Evolutionary conservation across 2,113 vertebrate genomes (phyloP).

Genomic region (Nannobrachium achirus): DNA sequence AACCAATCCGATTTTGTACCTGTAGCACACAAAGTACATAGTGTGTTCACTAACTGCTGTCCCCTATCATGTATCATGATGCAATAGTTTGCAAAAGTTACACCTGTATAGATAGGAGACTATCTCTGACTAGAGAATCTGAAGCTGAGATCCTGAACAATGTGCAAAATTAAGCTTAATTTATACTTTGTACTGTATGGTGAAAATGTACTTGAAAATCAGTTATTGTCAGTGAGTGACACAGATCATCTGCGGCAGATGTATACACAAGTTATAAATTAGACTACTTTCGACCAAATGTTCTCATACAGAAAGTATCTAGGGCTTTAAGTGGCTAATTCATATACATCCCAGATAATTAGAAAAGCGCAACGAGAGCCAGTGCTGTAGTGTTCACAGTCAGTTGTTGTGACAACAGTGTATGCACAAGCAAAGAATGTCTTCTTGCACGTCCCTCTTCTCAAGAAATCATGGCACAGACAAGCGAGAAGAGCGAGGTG

Average conservation of each 20-base stretch:
- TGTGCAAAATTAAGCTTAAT: too few relatives aligned
- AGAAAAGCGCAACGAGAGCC: neutral
- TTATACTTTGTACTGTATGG: too few relatives aligned
- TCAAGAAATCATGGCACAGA: conserved; percentile 70
- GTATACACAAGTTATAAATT: too few relatives aligned
- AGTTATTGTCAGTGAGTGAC: too few relatives aligned
- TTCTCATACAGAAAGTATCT: too few relatives aligned
- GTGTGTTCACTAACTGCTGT: neutral
- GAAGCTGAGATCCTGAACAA: neutral
- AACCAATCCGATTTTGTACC: neutral
- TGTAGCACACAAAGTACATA: conserved; percentile 13
- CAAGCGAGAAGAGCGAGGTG: conserved; percentile 33
- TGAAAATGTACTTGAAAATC: too few relatives aligned
- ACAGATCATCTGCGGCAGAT: too few relatives aligned
- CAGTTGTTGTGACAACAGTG: conserved; percentile 14
- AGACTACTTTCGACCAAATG: too few relatives aligned
- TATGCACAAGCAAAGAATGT: conserved; percentile 38
- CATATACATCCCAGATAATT: neutral
- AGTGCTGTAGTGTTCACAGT: conserved; percentile 12
- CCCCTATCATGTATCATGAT: conserved; percentile 5
- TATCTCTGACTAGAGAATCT: conserved; percentile 9
- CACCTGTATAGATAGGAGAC: conserved; percentile 3
- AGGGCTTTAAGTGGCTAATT: neutral
- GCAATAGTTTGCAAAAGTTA: conserved; percentile 1
- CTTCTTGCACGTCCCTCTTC: conserved; percentile 28